Base-by-base conservation (phyloP, 2,113 vertebrate species). In the Platanista minor region DNA sequence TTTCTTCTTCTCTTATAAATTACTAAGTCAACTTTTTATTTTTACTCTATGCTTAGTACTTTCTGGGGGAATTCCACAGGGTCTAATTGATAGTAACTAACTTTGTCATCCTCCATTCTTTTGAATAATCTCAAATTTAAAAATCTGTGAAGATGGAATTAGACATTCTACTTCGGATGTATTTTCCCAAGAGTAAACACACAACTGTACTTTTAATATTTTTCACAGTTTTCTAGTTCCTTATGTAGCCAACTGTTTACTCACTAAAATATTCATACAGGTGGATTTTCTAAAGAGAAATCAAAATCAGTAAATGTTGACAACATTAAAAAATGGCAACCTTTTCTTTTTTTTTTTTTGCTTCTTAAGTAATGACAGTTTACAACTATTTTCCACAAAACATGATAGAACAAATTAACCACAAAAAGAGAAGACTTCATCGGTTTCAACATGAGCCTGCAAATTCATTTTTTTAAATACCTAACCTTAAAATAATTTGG, bases 1-100 rank as follows among this genome's bases (percentile, higher is more conserved):
- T 59, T 86, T 93, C 25, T 84, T 74, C 67, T 95, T 83, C 86
- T 96, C 92, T 93, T 85, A 91, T 20, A 97, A 97, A 95, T 71
- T 74, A 71, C 3, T 74, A 87, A 64, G 87, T 39, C 39, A 84
- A 52, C 7, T 90, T 98, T 93, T 87, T 43, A 89, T 74, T 96
- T 98, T 83, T 96, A 61, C 3, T 39, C 95, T 41, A 89, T 33
- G 11, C 62, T 88, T 88, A 74, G 46, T 90, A 80, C 8, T 90
- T 91, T 75, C 36, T 64, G 23, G 27, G 43, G 43, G 20, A 57
- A 92, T 92, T 43, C 2, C 39, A 64, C 14, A 85, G 15, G 27
- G 12, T 61, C 31, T 88, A 92, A 46, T 0, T 80, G n/a, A 94
- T 66, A 85, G 25, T 78, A 54, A 78, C 62, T 82, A 85, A 92